These are phyloP conservation scores for Morpho deidamia DNA, from an alignment of 2,888 invertebrate species.

Conservation along the genomic window DNA sequence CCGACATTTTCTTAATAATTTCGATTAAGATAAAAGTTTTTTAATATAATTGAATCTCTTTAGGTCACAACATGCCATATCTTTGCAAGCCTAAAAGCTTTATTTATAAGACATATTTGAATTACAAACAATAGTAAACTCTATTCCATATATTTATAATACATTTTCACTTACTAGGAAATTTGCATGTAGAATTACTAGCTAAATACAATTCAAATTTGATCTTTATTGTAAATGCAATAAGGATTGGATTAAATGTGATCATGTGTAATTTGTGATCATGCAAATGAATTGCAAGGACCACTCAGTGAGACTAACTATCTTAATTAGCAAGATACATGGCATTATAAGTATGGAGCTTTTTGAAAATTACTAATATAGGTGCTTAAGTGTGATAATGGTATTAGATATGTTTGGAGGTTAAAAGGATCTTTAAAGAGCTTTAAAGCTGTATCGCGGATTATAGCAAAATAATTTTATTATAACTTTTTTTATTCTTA, in stretches of 20 bases:
- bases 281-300: slow-evolving; percentile 41
- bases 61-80: slow-evolving; percentile 40
- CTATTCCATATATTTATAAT: neutral
- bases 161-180: slow-evolving; percentile 16
- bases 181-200: slow-evolving; percentile 13
- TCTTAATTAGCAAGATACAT: slow-evolving; percentile 49
- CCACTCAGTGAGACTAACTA: slow-evolving; percentile 37
- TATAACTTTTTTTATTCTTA: no score
- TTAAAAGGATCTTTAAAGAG: slow-evolving; percentile 7
- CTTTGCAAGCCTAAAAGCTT: slow-evolving; percentile 38
- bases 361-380: slow-evolving; percentile 31
- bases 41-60: slow-evolving; percentile 44
- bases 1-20: slow-evolving; percentile 32
- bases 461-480: no score
- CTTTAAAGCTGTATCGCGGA: no score
- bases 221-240: slow-evolving; percentile 22
- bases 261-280: no score
- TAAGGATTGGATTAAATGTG: slow-evolving; percentile 22
- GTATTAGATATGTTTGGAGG: slow-evolving; percentile 12
- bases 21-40: slow-evolving; percentile 42
- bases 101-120: slow-evolving; percentile 30
- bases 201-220: slow-evolving; percentile 19
- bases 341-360: slow-evolving; percentile 28
- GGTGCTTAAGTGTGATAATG: slow-evolving; percentile 25
- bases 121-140: slow-evolving; percentile 5